Evolutionary conservation across 2,113 vertebrate genomes (phyloP).

Genomic region (Lagopus leucura): DNA sequence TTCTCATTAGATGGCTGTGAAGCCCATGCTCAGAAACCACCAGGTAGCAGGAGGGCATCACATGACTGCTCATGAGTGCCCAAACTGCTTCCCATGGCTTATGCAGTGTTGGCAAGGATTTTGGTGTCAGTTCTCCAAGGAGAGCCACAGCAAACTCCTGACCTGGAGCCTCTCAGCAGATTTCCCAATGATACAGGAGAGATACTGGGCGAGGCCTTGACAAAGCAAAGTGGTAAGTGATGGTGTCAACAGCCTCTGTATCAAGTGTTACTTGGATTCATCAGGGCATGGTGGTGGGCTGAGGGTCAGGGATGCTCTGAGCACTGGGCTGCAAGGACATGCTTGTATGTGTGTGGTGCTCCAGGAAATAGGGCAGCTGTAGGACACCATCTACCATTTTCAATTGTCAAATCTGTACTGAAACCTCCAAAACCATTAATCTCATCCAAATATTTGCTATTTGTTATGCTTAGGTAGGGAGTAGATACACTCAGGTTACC

Average conservation of each 20-base stretch:
- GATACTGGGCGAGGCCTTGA: background rate
- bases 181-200: background rate
- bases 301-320: background rate
- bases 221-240: background rate
- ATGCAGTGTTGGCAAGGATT: background rate
- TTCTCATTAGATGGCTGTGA: background rate
- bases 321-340: background rate
- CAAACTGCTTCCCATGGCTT: background rate
- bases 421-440: constrained; percentile 17
- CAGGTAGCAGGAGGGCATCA: background rate
- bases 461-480: background rate
- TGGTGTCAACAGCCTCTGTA: background rate
- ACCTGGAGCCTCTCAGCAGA: background rate
- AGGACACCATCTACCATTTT: background rate
- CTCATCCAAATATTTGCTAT: constrained; percentile 3
- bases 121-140: background rate
- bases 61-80: fast-evolving
- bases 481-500: constrained; percentile 22
- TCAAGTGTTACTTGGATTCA: background rate
- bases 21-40: fast-evolving
- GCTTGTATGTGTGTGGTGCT: no score
- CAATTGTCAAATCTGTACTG: background rate
- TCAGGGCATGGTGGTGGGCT: background rate
- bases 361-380: background rate
- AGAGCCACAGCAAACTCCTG: background rate